Evolutionary conservation across 1,140 invertebrate species (phyloP).

Genomic region (Brachionus rubens): DNA sequence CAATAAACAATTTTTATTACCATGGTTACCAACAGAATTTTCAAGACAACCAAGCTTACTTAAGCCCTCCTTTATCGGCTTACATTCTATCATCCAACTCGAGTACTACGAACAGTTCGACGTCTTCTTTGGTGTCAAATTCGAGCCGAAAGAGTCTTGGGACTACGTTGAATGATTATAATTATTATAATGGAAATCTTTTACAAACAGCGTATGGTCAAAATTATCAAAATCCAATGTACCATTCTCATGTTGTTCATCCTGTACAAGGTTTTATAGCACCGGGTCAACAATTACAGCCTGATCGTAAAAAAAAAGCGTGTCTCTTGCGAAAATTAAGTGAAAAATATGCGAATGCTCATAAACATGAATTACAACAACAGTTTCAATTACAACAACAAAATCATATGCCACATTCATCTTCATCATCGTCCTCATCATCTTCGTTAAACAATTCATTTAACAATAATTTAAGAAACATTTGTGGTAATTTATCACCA

Average conservation of each 20-base stretch:
- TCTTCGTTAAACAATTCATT: conserved; percentile 30
- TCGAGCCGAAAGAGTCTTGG: conserved; percentile 10
- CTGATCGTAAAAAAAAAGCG: conserved; percentile 40
- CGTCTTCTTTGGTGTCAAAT: conserved; percentile 4
- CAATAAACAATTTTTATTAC: background rate
- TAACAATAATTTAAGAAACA: conserved; percentile 2
- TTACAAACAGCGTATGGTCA: background rate
- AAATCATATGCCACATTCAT: background rate
- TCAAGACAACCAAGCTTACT: background rate
- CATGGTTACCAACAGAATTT: background rate
- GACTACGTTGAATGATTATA: background rate
- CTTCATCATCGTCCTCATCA: conserved; percentile 14
- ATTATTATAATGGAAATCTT: background rate
- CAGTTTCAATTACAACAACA: conserved; percentile 26
- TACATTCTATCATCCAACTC: conserved; percentile 14
- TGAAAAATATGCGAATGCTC: conserved; percentile 42
- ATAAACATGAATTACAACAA: conserved; percentile 35
- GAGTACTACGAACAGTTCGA: conserved; percentile 12
- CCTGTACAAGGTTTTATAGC: background rate
- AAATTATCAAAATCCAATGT: background rate
- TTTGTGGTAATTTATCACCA: conserved; percentile 32
- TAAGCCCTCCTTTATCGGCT: background rate
- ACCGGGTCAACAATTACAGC: conserved; percentile 13
- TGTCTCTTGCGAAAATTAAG: conserved; percentile 34
- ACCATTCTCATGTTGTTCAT: background rate